Evolutionary conservation across 2,888 invertebrate species (phyloP).

Genomic region (Nysson spinosus): DNA sequence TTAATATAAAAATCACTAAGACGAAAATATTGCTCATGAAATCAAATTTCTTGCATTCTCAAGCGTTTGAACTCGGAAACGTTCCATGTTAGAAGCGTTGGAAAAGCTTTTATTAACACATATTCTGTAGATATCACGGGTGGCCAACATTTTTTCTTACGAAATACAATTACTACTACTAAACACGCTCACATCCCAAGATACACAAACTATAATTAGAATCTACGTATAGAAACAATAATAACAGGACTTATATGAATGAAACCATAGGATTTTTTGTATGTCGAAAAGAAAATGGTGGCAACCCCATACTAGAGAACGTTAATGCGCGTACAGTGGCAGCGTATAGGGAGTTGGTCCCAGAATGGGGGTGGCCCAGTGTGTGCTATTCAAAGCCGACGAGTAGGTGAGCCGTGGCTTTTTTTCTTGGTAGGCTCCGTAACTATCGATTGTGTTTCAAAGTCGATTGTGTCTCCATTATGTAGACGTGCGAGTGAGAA

Average conservation of each 20-base stretch:
- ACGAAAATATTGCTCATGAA: too few species aligned
- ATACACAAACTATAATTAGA: too few species aligned
- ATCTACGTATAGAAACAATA: background rate
- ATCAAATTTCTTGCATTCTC: too few species aligned
- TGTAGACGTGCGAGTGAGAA: constrained; percentile 40
- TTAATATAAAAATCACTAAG: too few species aligned
- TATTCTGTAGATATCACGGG: too few species aligned
- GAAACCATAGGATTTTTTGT: background rate
- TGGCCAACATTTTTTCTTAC: too few species aligned
- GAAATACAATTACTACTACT: too few species aligned
- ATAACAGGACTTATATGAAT: too few species aligned
- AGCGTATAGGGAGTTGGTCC: constrained; percentile 38
- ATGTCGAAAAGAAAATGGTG: constrained; percentile 49
- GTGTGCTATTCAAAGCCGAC: constrained; percentile 61
- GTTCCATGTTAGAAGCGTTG: too few species aligned
- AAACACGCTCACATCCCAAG: too few species aligned
- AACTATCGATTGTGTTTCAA: constrained; percentile 68
- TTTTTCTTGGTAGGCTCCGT: constrained; percentile 54
- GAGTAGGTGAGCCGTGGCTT: constrained; percentile 57
- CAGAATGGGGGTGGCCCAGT: constrained; percentile 35
- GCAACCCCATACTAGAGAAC: constrained; percentile 8
- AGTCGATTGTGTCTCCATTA: constrained; percentile 66
- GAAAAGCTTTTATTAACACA: too few species aligned
- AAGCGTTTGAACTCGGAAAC: too few species aligned
- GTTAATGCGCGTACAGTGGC: constrained; percentile 33